Base-by-base conservation (phyloP, 1,140 invertebrate species). In the Notospermus geniculatus region DNA sequence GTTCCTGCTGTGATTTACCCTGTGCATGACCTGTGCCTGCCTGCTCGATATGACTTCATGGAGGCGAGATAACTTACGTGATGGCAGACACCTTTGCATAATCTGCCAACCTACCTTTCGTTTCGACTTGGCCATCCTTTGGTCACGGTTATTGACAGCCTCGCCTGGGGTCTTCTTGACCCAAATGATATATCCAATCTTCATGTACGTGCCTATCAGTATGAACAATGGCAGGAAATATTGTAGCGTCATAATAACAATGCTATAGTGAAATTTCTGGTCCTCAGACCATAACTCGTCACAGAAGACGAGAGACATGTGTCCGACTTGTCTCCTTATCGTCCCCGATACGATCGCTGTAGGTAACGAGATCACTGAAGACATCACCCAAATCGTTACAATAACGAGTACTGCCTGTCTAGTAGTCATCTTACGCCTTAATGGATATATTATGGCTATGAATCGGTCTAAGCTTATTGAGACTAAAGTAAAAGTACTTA, bases 381-480 rank as follows among this genome's bases (percentile, higher is more conserved):
- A 90, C 22, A 94, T 84, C 1, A 77, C 52, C 91, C 91, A 94
- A 11, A 93, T 89, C 2, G 84, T 80, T 0, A 83, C 80, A 28
- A 95, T 92, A 46, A 91, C 86, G 41, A 87, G 78, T 65, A 88
- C 87, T 0, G 87, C 87, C 72, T 85, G 86, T 64, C 82, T 84
- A 72, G 89, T 89, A 2, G 89, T 88, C 72, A 94, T 86, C 30
- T 91, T 84, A 1, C 90, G 91, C 67, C 86, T 83, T 28, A 95
- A 79, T 0, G 93, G 93, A 83, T 90, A 90, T 82, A 94, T 89
- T 0, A 97, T 95, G 0, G 94, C 93, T 23, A 97, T 89, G 77
- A 96, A 98, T n/a, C 95, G 85, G 79, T 98, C 95, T 0, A 93
- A 91, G 63, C 91, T 93, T 90, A 98, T 97, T 45, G 97, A 93